A percentile compares a stretch with the other conserved stretches of the same genome.
Evolutionary conservation across 2,797 vertebrate species (phyloP).

Genomic region (Micrastur ruficollis): DNA sequence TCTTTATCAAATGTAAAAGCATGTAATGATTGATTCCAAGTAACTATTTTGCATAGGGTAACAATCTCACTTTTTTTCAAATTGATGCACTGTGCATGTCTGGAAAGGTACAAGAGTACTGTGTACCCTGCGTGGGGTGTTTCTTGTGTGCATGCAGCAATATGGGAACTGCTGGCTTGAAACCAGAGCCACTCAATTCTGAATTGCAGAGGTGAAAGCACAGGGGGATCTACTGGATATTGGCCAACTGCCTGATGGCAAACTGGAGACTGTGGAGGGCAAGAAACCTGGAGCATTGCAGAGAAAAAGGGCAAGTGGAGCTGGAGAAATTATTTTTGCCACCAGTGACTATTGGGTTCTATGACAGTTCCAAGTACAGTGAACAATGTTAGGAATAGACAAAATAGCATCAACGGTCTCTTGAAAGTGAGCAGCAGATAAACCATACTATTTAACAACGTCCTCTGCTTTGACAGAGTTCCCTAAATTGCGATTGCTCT

Average conservation of each 20-base stretch:
- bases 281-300: not conserved
- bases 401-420: not conserved
- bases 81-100: not conserved
- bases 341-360: not conserved
- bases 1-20: not conserved
- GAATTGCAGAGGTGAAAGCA: not conserved
- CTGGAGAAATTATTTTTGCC: not conserved
- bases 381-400: not conserved
- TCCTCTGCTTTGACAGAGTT: not conserved
- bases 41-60: not conserved
- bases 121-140: accelerated
- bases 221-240: not conserved
- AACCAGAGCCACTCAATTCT: not conserved
- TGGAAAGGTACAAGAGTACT: not conserved
- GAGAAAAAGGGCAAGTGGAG: not conserved
- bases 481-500: accelerated
- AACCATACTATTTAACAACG: not conserved
- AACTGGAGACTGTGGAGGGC: not conserved
- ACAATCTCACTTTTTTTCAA: not conserved
- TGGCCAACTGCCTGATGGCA: not conserved
- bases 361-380: not conserved
- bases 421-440: not conserved
- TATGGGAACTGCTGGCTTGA: not conserved
- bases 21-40: not conserved
- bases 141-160: not conserved